Conservation (phyloP, 2,113 vertebrate species). For the Alligator mississippiensis region DNA sequence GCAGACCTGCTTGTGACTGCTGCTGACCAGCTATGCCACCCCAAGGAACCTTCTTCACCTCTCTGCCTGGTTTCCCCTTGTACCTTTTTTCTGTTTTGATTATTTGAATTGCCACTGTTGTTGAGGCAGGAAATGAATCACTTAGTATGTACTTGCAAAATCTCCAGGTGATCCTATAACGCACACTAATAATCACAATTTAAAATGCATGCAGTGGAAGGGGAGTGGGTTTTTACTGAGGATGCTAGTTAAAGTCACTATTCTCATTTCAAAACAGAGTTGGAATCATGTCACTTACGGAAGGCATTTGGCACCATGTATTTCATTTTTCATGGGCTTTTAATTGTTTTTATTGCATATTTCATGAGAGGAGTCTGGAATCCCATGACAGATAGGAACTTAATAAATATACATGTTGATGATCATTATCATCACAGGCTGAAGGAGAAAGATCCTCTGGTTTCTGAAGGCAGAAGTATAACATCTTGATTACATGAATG, state of each 20-base stretch:
- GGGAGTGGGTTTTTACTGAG: no score
- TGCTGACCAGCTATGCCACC: neutral
- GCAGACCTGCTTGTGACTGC: neutral
- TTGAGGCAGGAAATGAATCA: neutral
- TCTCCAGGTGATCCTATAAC: neutral
- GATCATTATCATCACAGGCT: neutral
- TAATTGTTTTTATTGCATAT: neutral
- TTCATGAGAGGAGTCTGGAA: neutral
- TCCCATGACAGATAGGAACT: neutral
- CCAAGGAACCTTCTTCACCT: no score
- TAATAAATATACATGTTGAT: neutral
- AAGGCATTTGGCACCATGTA: neutral
- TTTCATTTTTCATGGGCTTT: neutral
- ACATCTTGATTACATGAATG: rapidly evolving
- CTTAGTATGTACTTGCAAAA: neutral
- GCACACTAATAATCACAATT: no score
- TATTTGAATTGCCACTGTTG: neutral
- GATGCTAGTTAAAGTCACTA: no score
- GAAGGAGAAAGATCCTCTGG: rapidly evolving
- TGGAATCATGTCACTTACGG: no score
- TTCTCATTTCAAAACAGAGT: no score
- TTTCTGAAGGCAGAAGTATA: neutral
- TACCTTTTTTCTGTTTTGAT: neutral
- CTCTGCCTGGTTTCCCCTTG: neutral
- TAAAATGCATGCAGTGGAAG: no score